Conservation (phyloP, 2,888 invertebrate species). For the Sphaeridia pumilis region DNA sequence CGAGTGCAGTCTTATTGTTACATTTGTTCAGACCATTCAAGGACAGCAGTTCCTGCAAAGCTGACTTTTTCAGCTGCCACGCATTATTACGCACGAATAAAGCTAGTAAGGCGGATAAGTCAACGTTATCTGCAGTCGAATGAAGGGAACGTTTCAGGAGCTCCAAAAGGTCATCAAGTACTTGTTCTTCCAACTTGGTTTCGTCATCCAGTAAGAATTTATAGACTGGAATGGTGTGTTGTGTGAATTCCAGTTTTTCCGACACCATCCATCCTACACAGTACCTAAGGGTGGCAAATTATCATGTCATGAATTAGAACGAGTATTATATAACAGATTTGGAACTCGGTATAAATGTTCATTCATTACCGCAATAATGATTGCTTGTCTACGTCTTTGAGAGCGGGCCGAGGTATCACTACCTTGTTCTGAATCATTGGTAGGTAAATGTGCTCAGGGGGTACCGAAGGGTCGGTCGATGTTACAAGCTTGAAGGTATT, state of each 20-base stretch:
- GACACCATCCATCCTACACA: slow-evolving; percentile 4
- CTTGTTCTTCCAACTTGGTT: slow-evolving; percentile 1
- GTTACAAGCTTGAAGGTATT: background rate
- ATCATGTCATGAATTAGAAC: background rate
- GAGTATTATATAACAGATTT: background rate
- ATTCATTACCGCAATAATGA: slow-evolving; percentile 5
- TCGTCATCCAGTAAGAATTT: background rate
- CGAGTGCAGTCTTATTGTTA: background rate
- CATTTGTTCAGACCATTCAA: slow-evolving; percentile 1
- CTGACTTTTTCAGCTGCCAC: background rate
- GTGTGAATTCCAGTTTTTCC: background rate
- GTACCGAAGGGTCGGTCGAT: background rate
- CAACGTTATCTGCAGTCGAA: slow-evolving; percentile 2
- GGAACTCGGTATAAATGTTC: background rate
- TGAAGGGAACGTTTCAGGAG: background rate
- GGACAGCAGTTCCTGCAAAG: background rate
- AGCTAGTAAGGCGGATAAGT: background rate
- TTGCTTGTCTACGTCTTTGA: slow-evolving; percentile 1
- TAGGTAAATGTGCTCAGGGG: background rate
- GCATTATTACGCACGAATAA: slow-evolving; percentile 2
- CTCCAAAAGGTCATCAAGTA: background rate
- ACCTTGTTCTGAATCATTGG: slow-evolving; percentile 5
- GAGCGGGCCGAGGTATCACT: slow-evolving; percentile 4
- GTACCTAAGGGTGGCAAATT: slow-evolving; percentile 6
- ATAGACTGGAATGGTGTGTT: background rate